Conservation (phyloP, 2,113 vertebrate species). For the Phocoena sinus region DNA sequence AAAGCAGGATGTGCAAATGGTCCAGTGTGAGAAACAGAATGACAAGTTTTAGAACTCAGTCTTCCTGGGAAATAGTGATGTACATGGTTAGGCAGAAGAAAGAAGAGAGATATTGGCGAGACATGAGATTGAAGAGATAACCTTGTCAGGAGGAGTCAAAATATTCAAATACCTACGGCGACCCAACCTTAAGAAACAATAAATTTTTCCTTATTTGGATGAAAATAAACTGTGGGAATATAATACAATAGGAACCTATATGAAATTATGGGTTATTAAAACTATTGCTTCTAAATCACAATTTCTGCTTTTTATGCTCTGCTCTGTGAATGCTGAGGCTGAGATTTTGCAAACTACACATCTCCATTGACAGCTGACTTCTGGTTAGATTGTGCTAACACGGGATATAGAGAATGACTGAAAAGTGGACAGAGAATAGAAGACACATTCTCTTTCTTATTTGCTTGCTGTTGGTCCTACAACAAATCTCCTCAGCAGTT, state of each 20-base stretch:
- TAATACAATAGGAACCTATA: not conserved
- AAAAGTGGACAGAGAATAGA: not conserved
- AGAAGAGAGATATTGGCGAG: not conserved
- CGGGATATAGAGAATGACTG: not conserved
- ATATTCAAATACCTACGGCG: not conserved
- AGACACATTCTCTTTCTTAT: not conserved
- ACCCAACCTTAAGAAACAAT: not conserved
- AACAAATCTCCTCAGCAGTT: not conserved
- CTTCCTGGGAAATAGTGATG: not conserved
- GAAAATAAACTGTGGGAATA: not conserved
- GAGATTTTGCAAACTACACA: not conserved
- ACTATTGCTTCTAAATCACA: not conserved
- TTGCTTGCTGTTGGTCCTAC: not conserved
- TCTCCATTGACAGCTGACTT: not conserved
- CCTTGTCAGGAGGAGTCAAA: not conserved
- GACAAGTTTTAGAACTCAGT: not conserved
- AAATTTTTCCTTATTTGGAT: not conserved
- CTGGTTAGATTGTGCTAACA: not conserved
- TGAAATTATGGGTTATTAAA: not conserved
- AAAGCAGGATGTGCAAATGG: not conserved
- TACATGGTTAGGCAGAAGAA: not conserved
- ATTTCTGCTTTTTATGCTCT: not conserved
- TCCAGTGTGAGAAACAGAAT: not conserved
- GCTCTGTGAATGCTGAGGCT: not conserved
- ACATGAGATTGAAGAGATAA: not conserved